Evolutionary conservation across 2,113 vertebrate genomes (phyloP).

Genomic region (Rhinogobius similis): DNA sequence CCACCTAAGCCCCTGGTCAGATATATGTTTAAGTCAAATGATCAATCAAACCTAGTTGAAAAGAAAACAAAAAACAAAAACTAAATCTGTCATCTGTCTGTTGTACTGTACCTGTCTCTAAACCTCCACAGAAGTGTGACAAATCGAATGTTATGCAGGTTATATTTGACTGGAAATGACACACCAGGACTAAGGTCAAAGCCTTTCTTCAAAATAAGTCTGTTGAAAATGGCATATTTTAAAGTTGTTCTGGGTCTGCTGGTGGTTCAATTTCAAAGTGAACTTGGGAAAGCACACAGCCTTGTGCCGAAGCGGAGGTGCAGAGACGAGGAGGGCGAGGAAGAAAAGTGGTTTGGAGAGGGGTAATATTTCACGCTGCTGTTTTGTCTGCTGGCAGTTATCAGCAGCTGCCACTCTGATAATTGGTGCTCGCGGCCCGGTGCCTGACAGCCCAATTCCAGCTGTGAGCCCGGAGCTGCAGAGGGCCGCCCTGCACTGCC

Average conservation of each 20-base stretch:
- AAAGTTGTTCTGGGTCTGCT: background rate
- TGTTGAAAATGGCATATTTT: background rate
- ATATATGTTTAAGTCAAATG: too few relatives aligned
- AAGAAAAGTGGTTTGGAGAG: slow-evolving; percentile 32
- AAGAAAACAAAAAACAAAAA: too few relatives aligned
- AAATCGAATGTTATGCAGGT: background rate
- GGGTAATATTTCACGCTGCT: slow-evolving; percentile 61
- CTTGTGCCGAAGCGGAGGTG: slow-evolving; percentile 28
- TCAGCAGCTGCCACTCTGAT: slow-evolving; percentile 75
- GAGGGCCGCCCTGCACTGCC: slow-evolving; percentile 32
- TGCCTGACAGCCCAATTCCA: slow-evolving; percentile 67
- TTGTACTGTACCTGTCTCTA: background rate
- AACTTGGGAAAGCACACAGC: background rate
- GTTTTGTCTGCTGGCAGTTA: slow-evolving; percentile 72
- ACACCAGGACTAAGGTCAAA: background rate
- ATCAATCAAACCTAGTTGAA: too few relatives aligned
- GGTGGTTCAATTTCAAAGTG: background rate
- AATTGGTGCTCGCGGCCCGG: slow-evolving; percentile 67
- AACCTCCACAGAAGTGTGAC: background rate
- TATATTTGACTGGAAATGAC: background rate
- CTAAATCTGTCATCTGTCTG: background rate
- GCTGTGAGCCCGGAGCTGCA: slow-evolving; percentile 24
- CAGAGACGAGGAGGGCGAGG: slow-evolving; percentile 30
- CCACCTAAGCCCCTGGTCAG: too few relatives aligned
- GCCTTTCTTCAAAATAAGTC: background rate